phyloP scores from a whole-genome alignment of 2,888 invertebrate genomes.

The Perizoma affinitatum region DNA sequence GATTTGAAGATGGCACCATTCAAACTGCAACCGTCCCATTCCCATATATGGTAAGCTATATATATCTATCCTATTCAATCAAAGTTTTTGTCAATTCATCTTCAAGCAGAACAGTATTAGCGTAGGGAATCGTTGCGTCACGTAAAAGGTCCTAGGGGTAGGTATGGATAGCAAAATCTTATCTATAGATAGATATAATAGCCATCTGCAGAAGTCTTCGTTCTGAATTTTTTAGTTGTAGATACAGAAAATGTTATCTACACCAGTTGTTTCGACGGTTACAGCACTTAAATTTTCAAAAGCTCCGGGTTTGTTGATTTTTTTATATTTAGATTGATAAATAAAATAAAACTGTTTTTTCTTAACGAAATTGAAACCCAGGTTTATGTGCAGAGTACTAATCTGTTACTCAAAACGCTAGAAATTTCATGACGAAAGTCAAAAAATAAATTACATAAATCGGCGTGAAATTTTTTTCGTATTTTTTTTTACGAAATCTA shows the following conservation, averaged over 20 bases:
- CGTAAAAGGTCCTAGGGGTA: conserved; percentile 56
- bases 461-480: too few relatives aligned
- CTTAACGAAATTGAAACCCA: too few relatives aligned
- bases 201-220: conserved; percentile 46
- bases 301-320: neutral
- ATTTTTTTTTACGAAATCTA: too few relatives aligned
- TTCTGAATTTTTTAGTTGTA: conserved; percentile 56
- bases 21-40: conserved; percentile 73
- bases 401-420: too few relatives aligned
- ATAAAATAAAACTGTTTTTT: too few relatives aligned
- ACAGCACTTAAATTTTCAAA: conserved; percentile 36
- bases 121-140: conserved; percentile 73
- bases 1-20: conserved; percentile 74
- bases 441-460: too few relatives aligned
- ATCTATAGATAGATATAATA: conserved; percentile 44
- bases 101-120: conserved; percentile 64
- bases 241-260: conserved; percentile 41
- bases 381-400: too few relatives aligned
- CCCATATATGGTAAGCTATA: conserved; percentile 69
- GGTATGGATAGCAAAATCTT: conserved; percentile 59
- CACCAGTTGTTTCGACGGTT: conserved; percentile 40
- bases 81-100: conserved; percentile 60
- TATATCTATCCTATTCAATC: conserved; percentile 68
- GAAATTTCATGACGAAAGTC: too few relatives aligned
- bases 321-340: conserved; percentile 3